Conservation (phyloP, 2,888 invertebrate genomes). For the Theristus sp. region DNA sequence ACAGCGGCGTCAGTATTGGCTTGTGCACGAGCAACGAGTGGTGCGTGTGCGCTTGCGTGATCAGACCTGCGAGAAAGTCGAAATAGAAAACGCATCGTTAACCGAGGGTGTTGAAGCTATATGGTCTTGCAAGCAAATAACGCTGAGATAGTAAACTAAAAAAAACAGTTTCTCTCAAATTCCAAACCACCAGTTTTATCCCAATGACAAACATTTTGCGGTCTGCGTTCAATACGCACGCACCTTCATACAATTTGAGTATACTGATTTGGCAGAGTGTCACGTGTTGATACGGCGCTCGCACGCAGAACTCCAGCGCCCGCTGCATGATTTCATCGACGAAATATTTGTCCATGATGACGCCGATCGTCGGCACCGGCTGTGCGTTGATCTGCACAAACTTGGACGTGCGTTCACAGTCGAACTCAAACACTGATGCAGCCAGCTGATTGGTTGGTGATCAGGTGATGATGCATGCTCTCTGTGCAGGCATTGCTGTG, state of each 20-base stretch:
- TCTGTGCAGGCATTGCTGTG: too few relatives aligned
- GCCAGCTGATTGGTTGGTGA: too few relatives aligned
- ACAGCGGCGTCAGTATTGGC: conserved; percentile 63
- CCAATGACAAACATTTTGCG: background rate
- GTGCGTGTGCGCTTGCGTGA: conserved; percentile 13
- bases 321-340: conserved; percentile 18
- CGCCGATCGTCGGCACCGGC: conserved; percentile 22
- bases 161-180: too few relatives aligned
- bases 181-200: too few relatives aligned
- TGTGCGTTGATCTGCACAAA: conserved; percentile 17
- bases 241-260: conserved; percentile 5
- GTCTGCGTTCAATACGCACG: background rate
- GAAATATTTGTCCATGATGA: conserved; percentile 22
- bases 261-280: conserved; percentile 16
- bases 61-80: background rate
- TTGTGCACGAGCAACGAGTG: conserved; percentile 57
- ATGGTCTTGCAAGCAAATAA: background rate
- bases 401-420: too few relatives aligned
- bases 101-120: too few relatives aligned
- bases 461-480: too few relatives aligned
- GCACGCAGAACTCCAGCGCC: conserved; percentile 18
- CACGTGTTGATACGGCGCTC: conserved; percentile 12
- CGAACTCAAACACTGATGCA: too few relatives aligned
- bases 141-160: too few relatives aligned
- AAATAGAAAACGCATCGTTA: too few relatives aligned